Base-by-base conservation (phyloP, 2,113 vertebrate genomes). In the Tragelaphus imberbis region DNA sequence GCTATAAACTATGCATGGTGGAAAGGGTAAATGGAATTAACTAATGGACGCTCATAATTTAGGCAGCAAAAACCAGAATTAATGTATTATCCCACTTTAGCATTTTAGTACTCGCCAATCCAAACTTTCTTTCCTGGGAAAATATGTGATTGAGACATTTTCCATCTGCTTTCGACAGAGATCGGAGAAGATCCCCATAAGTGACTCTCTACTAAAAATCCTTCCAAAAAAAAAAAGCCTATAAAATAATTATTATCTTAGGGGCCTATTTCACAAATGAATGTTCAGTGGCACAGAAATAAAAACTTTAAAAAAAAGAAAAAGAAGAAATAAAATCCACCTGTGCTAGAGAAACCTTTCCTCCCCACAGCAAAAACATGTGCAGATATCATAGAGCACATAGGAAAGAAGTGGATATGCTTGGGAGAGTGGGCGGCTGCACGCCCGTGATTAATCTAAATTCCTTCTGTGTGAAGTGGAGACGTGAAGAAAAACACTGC, bases 161-260 rank as follows among this genome's bases (percentile, higher is more conserved):
- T 97, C 98, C 99, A 99, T 99, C 99, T 99, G 99, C 49, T 98
- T 98, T 98, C 96, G 98, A 98, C 98, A 98, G 98, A 98, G 98
- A 97, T 90, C 94, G 96, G 96, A 94, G 95, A 93, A 79, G 63
- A 98, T 98, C 98, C 96, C 96, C 40, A 51, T 88, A 96, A 87
- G 49, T 85, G 88, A 58, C 33, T 94, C 65, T 81, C 92, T 75
- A 27, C 30, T 36, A 81, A 97, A 97, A 96, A 51, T 3, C 27
- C 65, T 44, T 44, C 10, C 7, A 63, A 63, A 63, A 16, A 25
- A 36, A 65, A 36, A 53, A 91, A 90, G 30, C 9, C 53, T 49
- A 96, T 75, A 40, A 81, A 95, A 56, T 8, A 10, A 44, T 80
- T 36, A 2, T 49, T 82, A 71, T 27, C 49, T 40, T 19, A 11